phyloP scores from a whole-genome alignment of 2,797 vertebrate genomes.

The Vireo griseus region DNA sequence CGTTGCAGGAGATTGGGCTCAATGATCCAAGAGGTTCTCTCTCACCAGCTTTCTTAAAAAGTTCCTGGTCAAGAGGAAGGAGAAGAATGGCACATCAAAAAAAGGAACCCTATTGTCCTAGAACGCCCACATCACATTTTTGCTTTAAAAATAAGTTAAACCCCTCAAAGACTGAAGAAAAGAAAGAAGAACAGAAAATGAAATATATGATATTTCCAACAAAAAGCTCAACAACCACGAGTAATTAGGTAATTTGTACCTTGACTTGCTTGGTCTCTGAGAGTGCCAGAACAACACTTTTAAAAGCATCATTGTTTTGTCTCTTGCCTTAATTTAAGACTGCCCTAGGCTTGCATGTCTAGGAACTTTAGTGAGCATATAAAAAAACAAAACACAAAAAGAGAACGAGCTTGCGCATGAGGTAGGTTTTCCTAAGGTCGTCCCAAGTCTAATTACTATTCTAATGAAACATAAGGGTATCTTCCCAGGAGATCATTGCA shows the following conservation, averaged over 20 bases:
- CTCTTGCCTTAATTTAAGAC: conserved; percentile 54
- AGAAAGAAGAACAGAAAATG: neutral
- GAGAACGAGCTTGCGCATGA: conserved; percentile 35
- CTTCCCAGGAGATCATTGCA: conserved; percentile 76
- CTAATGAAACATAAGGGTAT: conserved; percentile 79
- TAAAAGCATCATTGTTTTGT: conserved; percentile 29
- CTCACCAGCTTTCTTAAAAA: conserved; percentile 19
- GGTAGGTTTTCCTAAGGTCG: conserved; percentile 71
- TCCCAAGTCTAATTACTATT: conserved; percentile 77
- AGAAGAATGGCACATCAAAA: neutral
- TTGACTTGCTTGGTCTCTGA: conserved; percentile 33
- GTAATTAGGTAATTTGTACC: conserved; percentile 39
- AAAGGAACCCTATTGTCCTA: neutral
- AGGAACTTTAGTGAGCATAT: conserved; percentile 55
- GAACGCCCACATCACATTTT: neutral
- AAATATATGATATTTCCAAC: neutral
- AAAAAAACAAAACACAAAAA: conserved; percentile 59
- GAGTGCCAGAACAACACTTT: conserved; percentile 9
- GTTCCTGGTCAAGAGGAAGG: neutral
- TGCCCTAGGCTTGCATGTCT: conserved; percentile 47
- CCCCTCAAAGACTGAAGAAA: neutral
- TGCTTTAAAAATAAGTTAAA: neutral
- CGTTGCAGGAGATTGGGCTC: neutral
- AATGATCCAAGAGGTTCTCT: neutral
- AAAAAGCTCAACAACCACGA: conserved; percentile 22